Conservation (phyloP, 2,888 invertebrate genomes). For the Stenodera caucasica region DNA sequence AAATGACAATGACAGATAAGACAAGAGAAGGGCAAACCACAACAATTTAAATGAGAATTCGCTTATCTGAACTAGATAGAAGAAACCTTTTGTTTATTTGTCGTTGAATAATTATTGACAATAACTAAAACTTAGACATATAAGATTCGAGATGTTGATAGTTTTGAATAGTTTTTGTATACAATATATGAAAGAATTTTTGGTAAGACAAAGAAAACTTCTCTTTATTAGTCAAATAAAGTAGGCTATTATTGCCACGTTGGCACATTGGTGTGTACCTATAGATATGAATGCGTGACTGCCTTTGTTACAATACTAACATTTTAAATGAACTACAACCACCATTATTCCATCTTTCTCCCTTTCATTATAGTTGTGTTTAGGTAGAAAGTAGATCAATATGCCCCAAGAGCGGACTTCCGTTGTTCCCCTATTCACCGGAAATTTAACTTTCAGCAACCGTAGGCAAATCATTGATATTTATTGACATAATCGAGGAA, state of each 20-base stretch:
- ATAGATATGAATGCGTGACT: slow-evolving; percentile 30
- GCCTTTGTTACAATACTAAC: slow-evolving; percentile 29
- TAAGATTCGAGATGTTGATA: slow-evolving; percentile 27
- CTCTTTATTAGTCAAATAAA: slow-evolving; percentile 37
- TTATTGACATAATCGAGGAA: slow-evolving; percentile 31
- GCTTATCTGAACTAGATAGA: too few species aligned
- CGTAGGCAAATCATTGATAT: slow-evolving; percentile 35
- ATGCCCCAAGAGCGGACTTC: slow-evolving; percentile 34
- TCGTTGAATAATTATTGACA: slow-evolving; percentile 10
- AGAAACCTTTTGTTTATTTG: background rate
- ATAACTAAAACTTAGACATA: too few species aligned
- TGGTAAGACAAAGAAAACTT: slow-evolving; percentile 33
- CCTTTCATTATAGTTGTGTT: slow-evolving; percentile 2
- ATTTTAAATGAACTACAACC: too few species aligned
- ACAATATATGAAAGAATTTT: too few species aligned
- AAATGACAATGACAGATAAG: background rate
- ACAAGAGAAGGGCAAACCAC: background rate
- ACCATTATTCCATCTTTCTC: too few species aligned
- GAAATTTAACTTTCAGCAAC: slow-evolving; percentile 35
- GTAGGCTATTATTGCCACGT: slow-evolving; percentile 26
- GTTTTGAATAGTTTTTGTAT: slow-evolving; percentile 15
- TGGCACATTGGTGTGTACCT: slow-evolving; percentile 17
- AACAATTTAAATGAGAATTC: too few species aligned
- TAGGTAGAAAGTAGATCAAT: slow-evolving; percentile 27
- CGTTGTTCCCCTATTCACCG: slow-evolving; percentile 32